Percentiles rank a stretch among this genome's conserved stretches.
Conservation (phyloP, 2,113 vertebrate species). For the Litocranius walleri region DNA sequence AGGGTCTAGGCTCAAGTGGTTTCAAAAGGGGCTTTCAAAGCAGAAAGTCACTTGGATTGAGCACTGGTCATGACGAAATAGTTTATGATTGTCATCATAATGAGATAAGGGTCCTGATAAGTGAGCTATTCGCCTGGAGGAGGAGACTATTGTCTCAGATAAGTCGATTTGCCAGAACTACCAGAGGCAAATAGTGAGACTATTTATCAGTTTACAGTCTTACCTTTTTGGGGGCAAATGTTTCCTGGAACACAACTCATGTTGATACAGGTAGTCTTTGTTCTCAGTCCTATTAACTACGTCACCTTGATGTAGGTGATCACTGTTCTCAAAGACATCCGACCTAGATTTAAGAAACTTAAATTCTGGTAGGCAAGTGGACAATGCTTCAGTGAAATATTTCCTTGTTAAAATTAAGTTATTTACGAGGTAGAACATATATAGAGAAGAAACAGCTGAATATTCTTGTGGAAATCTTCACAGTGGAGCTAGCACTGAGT, state of each 20-base stretch:
- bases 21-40: background rate
- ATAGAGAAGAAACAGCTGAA: background rate
- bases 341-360: background rate
- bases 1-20: background rate
- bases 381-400: background rate
- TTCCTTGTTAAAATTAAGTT: background rate
- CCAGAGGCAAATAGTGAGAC: background rate
- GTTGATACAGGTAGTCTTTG: background rate
- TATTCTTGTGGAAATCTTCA: background rate
- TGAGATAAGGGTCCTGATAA: background rate
- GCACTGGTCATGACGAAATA: background rate
- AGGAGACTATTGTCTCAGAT: conserved; percentile 5
- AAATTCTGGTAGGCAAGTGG: background rate
- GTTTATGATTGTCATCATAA: background rate
- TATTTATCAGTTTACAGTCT: conserved; percentile 12
- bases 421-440: background rate
- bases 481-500: background rate
- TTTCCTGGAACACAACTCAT: background rate
- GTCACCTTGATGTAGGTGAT: background rate
- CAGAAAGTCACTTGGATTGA: background rate
- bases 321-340: background rate
- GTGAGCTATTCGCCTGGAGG: background rate
- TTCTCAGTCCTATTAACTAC: background rate
- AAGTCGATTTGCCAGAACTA: background rate
- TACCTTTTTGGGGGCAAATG: conserved; percentile 25